Evolutionary conservation across 1,140 invertebrate species (phyloP).

Genomic region (Diachasmimorpha longicaudata): DNA sequence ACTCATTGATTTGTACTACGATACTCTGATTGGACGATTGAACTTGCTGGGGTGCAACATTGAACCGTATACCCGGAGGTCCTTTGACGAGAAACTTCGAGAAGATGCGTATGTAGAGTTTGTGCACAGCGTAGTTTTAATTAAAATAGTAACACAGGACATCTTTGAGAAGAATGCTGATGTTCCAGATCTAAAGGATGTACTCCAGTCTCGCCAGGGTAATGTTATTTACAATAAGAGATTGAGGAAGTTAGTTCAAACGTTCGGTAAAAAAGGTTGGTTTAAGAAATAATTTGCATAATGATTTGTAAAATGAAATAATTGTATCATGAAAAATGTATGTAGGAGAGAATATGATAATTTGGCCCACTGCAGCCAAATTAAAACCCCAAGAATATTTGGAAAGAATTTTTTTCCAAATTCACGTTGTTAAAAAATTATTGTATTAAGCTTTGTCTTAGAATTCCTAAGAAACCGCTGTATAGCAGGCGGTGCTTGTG

Average conservation of each 20-base stretch:
- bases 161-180: constrained; percentile 22
- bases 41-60: constrained; percentile 41
- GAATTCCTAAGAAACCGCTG: too few species aligned
- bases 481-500: too few species aligned
- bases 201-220: neutral
- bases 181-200: neutral
- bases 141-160: constrained; percentile 47
- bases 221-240: neutral
- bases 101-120: constrained; percentile 36
- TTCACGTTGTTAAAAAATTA: too few species aligned
- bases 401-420: too few species aligned
- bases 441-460: too few species aligned
- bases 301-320: too few species aligned
- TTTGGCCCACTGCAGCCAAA: too few species aligned
- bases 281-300: neutral
- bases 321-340: too few species aligned
- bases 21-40: constrained; percentile 55
- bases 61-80: constrained; percentile 29
- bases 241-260: neutral
- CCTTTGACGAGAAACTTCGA: constrained; percentile 37
- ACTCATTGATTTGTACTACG: constrained; percentile 63
- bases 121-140: constrained; percentile 44
- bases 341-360: too few species aligned
- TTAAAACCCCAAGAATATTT: too few species aligned
- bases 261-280: neutral